A percentile compares a stretch with the other conserved stretches of the same genome.
phyloP scores from a whole-genome alignment of 2,888 invertebrate species.

The Cantharis rufa region DNA sequence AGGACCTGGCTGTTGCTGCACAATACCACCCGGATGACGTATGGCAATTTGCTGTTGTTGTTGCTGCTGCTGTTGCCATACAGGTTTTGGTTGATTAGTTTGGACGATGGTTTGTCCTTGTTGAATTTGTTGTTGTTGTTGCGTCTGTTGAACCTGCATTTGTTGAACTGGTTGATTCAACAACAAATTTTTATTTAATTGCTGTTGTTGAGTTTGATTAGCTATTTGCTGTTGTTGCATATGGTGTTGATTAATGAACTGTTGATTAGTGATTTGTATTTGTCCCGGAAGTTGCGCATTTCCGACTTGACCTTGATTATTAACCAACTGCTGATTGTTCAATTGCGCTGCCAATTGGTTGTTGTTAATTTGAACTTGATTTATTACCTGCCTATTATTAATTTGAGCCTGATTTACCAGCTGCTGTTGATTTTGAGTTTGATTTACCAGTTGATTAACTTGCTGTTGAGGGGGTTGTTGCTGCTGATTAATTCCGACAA shows the following conservation, averaged over 20 bases:
- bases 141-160: slow-evolving; percentile 31
- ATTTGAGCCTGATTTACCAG: slow-evolving; percentile 14
- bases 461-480: slow-evolving; percentile 39
- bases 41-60: slow-evolving; percentile 36
- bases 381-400: slow-evolving; percentile 2
- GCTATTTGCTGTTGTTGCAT: slow-evolving; percentile 30
- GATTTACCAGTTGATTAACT: slow-evolving; percentile 42
- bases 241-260: slow-evolving; percentile 17
- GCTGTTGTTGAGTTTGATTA: slow-evolving; percentile 15
- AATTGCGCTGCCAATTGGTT: neutral
- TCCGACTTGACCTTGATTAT: neutral
- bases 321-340: neutral
- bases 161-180: slow-evolving; percentile 20
- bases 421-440: slow-evolving; percentile 23
- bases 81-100: slow-evolving; percentile 23
- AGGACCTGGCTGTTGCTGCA: slow-evolving; percentile 24
- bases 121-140: slow-evolving; percentile 34
- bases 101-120: slow-evolving; percentile 24
- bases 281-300: neutral
- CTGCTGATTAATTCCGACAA: slow-evolving; percentile 41
- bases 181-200: slow-evolving; percentile 10
- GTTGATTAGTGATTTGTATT: slow-evolving; percentile 7
- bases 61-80: slow-evolving; percentile 35
- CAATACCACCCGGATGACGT: slow-evolving; percentile 32
- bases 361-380: neutral